Evolutionary conservation across 2,888 invertebrate species (phyloP).

Genomic region (Drosophila longiperda): DNA sequence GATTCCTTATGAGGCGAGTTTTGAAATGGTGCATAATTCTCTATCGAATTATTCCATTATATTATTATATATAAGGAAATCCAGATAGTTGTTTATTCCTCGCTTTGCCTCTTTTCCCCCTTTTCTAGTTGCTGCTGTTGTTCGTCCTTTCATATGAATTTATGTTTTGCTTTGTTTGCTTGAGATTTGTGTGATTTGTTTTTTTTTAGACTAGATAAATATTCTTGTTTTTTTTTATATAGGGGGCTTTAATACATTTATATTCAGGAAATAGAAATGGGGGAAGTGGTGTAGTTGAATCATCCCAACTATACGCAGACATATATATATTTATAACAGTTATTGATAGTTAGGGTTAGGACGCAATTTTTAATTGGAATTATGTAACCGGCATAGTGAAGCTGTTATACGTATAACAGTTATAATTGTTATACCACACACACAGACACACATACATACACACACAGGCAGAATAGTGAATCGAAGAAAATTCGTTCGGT

Average conservation of each 20-base stretch:
- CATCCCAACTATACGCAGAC: slow-evolving; percentile 24
- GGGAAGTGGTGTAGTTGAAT: slow-evolving; percentile 4
- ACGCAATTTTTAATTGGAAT: slow-evolving; percentile 14
- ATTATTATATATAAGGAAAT: neutral
- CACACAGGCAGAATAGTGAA: slow-evolving; percentile 27
- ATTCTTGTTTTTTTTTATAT: neutral
- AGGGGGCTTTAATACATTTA: slow-evolving; percentile 14
- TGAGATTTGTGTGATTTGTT: slow-evolving; percentile 9
- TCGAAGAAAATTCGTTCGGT: slow-evolving; percentile 8
- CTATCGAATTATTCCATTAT: neutral
- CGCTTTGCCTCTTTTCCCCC: neutral
- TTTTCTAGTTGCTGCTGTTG: slow-evolving; percentile 4
- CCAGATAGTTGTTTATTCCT: neutral
- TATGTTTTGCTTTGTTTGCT: slow-evolving; percentile 25
- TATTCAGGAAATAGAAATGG: slow-evolving; percentile 3
- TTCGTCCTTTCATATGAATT: neutral
- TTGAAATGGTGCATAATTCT: neutral
- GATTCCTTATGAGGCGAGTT: neutral
- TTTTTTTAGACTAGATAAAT: slow-evolving; percentile 4
- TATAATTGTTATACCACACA: slow-evolving; percentile 19
- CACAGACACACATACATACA: slow-evolving; percentile 18
- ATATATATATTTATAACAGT: slow-evolving; percentile 14
- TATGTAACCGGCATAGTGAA: slow-evolving; percentile 33
- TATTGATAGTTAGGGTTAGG: neutral
- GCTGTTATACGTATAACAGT: slow-evolving; percentile 49